These are phyloP conservation scores for Arnoldichthys spilopterus DNA, from an alignment of 2,797 vertebrate species.

Conservation along the genomic window DNA sequence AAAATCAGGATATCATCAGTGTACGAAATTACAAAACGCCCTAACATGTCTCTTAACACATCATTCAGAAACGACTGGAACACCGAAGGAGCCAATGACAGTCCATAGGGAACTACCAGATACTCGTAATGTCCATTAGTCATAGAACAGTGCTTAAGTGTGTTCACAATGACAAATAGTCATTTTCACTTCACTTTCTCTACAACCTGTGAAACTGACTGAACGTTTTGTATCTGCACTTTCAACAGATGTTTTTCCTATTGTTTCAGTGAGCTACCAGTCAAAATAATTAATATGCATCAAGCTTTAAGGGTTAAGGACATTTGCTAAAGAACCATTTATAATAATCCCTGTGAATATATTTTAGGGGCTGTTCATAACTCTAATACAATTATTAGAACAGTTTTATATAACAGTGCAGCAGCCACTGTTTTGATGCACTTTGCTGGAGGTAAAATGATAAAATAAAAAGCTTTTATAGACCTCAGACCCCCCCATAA, in stretches of 20 bases:
- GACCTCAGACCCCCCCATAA: slow-evolving; percentile 14
- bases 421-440: slow-evolving; percentile 29
- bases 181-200: too few species aligned
- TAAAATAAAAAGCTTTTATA: slow-evolving; percentile 49
- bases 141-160: too few species aligned
- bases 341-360: slow-evolving; percentile 19
- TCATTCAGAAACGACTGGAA: too few species aligned
- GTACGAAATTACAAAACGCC: too few species aligned
- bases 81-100: too few species aligned
- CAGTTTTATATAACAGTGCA: slow-evolving; percentile 54
- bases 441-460: slow-evolving; percentile 38
- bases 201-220: neutral
- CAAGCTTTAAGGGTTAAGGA: slow-evolving; percentile 16
- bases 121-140: too few species aligned
- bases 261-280: neutral
- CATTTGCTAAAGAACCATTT: slow-evolving; percentile 27
- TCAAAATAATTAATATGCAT: neutral
- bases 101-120: too few species aligned
- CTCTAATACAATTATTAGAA: slow-evolving; percentile 47
- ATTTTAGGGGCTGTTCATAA: slow-evolving; percentile 20
- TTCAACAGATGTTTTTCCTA: neutral
- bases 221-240: neutral
- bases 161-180: too few species aligned
- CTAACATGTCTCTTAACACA: too few species aligned
- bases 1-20: too few species aligned